These are phyloP conservation scores for Nematolebias whitei DNA, from an alignment of 2,113 vertebrate genomes.

Conservation along the genomic window DNA sequence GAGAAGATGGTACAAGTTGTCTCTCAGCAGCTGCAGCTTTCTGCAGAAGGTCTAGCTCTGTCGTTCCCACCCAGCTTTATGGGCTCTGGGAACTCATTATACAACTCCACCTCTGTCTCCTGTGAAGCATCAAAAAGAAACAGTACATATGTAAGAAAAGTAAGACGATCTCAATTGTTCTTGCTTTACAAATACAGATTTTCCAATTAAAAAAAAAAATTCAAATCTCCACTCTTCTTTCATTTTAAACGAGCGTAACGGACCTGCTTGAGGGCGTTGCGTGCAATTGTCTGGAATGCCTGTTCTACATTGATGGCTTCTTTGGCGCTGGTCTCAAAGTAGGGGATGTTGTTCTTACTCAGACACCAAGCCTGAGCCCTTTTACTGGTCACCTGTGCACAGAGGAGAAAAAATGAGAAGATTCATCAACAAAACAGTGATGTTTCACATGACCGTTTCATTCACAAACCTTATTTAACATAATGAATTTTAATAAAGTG, in stretches of 20 bases:
- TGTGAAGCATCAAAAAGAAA: slow-evolving; percentile 46
- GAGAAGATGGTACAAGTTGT: slow-evolving; percentile 82
- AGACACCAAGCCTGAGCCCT: slow-evolving; percentile 98
- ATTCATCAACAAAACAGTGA: background rate
- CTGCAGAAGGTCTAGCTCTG: slow-evolving; percentile 88
- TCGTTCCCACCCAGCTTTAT: slow-evolving; percentile 98
- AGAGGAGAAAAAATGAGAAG: slow-evolving; percentile 8
- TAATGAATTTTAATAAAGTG: background rate
- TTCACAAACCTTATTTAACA: background rate
- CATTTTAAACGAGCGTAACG: background rate
- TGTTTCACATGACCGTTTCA: background rate
- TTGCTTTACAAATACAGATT: too few species aligned
- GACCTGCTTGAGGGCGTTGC: slow-evolving; percentile 99
- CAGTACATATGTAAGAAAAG: background rate
- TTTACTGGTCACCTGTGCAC: slow-evolving; percentile 92
- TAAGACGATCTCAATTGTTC: background rate
- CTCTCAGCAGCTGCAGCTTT: slow-evolving; percentile 96
- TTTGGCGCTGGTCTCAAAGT: slow-evolving; percentile 99
- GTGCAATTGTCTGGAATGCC: slow-evolving; percentile 98
- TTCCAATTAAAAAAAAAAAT: too few species aligned
- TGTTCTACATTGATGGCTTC: slow-evolving; percentile 99
- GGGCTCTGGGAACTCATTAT: slow-evolving; percentile 97
- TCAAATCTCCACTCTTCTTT: too few species aligned
- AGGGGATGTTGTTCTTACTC: slow-evolving; percentile 99
- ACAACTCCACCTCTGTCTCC: slow-evolving; percentile 98